phyloP scores from a whole-genome alignment of 2,113 vertebrate species.

The Colius striatus region DNA sequence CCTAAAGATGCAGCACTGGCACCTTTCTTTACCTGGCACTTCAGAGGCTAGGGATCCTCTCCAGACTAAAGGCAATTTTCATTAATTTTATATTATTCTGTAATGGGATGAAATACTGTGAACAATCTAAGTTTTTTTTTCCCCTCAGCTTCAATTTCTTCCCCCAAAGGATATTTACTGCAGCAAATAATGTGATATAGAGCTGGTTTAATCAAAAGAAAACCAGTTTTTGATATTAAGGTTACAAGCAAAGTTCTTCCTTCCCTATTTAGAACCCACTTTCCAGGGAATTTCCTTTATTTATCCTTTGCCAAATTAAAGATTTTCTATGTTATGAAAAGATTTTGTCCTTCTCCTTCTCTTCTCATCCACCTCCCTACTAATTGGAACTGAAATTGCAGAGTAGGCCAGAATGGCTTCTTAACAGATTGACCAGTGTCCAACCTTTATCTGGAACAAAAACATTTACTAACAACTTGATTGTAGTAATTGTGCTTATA shows the following conservation, averaged over 20 bases:
- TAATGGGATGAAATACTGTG: not conserved
- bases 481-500: slow-evolving; percentile 18
- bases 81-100: not conserved
- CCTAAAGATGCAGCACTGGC: not conserved
- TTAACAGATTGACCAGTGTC: slow-evolving; percentile 3
- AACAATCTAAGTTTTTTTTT: not conserved
- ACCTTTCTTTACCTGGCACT: not conserved
- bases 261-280: not conserved
- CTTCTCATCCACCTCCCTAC: not conserved
- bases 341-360: slow-evolving; percentile 1
- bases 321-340: not conserved
- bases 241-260: slow-evolving; percentile 18
- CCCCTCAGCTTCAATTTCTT: not conserved
- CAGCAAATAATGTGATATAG: not conserved
- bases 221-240: slow-evolving; percentile 8
- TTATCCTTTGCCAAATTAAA: not conserved
- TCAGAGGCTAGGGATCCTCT: not conserved
- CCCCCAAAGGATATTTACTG: not conserved
- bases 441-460: slow-evolving; percentile 20
- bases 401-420: not conserved
- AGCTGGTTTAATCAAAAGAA: slow-evolving; percentile 20
- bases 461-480: not conserved
- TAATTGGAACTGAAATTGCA: not conserved
- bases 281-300: slow-evolving; percentile 1
- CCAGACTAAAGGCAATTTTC: slow-evolving; percentile 1